These are phyloP conservation scores for Nycteola revayana DNA, from an alignment of 2,888 invertebrate species.

Conservation along the genomic window DNA sequence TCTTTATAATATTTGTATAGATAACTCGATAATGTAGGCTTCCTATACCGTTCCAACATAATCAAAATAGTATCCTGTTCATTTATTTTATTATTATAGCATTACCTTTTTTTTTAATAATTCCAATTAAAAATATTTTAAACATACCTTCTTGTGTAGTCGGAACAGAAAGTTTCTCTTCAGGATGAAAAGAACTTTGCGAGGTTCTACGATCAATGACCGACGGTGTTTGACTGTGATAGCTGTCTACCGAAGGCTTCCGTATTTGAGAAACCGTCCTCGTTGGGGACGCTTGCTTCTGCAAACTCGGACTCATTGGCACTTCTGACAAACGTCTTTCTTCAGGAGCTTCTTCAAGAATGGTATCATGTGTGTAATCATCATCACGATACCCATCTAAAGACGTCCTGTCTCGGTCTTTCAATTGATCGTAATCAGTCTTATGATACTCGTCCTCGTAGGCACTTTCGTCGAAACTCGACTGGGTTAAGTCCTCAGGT, in stretches of 20 bases:
- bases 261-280: constrained; percentile 57
- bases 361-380: constrained; percentile 63
- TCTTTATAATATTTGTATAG: too few relatives aligned
- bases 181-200: constrained; percentile 77
- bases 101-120: neutral
- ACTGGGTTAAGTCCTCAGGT: constrained; percentile 66
- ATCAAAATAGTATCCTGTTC: too few relatives aligned
- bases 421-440: constrained; percentile 75
- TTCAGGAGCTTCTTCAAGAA: constrained; percentile 59
- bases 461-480: constrained; percentile 78
- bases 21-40: too few relatives aligned
- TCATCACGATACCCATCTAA: constrained; percentile 73
- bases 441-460: constrained; percentile 78
- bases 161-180: constrained; percentile 76
- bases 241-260: constrained; percentile 73
- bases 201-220: constrained; percentile 72
- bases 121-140: constrained; percentile 1
- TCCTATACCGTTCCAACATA: too few relatives aligned
- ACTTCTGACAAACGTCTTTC: constrained; percentile 61
- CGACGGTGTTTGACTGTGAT: constrained; percentile 72
- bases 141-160: constrained; percentile 67
- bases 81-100: too few relatives aligned
- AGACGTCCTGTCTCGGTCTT: constrained; percentile 66
- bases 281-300: constrained; percentile 70
- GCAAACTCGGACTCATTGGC: constrained; percentile 52